A percentile compares a stretch with the other conserved stretches of the same genome.
Evolutionary conservation across 2,888 invertebrate species (phyloP).

Genomic region (Patella depressa): DNA sequence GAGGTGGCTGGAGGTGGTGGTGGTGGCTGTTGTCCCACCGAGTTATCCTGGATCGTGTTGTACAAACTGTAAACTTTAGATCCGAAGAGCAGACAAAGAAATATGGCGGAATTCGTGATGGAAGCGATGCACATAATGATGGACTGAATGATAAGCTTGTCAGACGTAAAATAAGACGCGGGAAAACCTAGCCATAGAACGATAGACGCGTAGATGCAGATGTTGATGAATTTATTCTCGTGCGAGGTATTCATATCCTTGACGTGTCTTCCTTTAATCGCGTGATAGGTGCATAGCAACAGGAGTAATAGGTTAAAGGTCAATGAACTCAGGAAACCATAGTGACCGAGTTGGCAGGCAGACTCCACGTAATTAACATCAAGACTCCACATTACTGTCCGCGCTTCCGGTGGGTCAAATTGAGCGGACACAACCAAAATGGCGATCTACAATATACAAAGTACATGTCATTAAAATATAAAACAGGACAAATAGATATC

Average conservation of each 20-base stretch:
- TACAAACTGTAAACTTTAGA: conserved; percentile 50
- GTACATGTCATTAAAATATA: background rate
- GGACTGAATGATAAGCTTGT: conserved; percentile 21
- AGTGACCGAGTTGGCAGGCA: conserved; percentile 40
- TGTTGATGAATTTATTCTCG: conserved; percentile 53
- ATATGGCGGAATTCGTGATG: conserved; percentile 47
- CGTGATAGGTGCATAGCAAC: conserved; percentile 49
- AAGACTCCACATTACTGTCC: conserved; percentile 39
- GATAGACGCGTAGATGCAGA: conserved; percentile 55
- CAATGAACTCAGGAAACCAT: conserved; percentile 43
- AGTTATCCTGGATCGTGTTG: background rate
- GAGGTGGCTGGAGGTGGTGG: too few species aligned
- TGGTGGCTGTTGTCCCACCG: too few species aligned
- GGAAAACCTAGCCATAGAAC: conserved; percentile 56
- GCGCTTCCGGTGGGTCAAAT: conserved; percentile 33
- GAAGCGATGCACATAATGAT: conserved; percentile 46
- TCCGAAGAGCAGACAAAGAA: conserved; percentile 45
- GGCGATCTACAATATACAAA: conserved; percentile 39
- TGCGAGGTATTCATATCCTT: conserved; percentile 52
- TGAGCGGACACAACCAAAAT: conserved; percentile 35
- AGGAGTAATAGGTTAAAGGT: conserved; percentile 50
- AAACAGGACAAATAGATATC: background rate
- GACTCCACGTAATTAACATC: conserved; percentile 47
- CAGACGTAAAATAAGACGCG: conserved; percentile 45
- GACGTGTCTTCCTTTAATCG: conserved; percentile 48